These are phyloP conservation scores for Temnothorax nylanderi DNA, from an alignment of 1,140 invertebrate species.

Conservation along the genomic window DNA sequence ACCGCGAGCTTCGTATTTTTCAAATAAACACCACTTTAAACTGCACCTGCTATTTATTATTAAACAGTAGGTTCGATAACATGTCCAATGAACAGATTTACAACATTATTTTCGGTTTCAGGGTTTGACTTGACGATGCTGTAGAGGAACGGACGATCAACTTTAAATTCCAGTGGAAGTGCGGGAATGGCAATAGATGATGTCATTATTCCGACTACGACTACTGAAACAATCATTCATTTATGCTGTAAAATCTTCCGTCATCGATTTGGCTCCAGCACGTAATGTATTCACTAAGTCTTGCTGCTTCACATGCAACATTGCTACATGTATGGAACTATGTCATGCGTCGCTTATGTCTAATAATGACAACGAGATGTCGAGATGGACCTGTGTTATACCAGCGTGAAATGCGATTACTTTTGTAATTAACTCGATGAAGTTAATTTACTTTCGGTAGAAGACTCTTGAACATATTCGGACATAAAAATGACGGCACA, in stretches of 20 bases:
- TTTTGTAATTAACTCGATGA: background rate
- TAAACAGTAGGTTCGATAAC: conserved; percentile 7
- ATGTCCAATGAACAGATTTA: conserved; percentile 54
- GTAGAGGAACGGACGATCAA: conserved; percentile 63
- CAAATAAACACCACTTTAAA: background rate
- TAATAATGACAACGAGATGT: background rate
- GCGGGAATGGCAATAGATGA: too few relatives aligned
- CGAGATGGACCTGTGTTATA: background rate
- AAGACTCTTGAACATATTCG: background rate
- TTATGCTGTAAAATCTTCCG: background rate
- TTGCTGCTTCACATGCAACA: background rate
- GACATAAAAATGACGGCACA: background rate
- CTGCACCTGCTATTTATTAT: background rate
- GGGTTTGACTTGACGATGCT: conserved; percentile 18
- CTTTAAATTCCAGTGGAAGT: background rate
- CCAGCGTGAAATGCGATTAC: background rate
- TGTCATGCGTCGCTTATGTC: background rate
- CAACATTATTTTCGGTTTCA: background rate
- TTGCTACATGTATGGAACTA: background rate
- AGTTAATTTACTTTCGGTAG: background rate
- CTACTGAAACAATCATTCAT: background rate
- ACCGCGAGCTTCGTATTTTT: background rate
- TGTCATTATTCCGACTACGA: too few relatives aligned
- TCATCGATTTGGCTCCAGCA: background rate
- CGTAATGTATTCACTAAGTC: background rate